A percentile compares a stretch with the other conserved stretches of the same genome.
phyloP scores from a whole-genome alignment of 2,888 invertebrate genomes.

The Sepiola atlantica region DNA sequence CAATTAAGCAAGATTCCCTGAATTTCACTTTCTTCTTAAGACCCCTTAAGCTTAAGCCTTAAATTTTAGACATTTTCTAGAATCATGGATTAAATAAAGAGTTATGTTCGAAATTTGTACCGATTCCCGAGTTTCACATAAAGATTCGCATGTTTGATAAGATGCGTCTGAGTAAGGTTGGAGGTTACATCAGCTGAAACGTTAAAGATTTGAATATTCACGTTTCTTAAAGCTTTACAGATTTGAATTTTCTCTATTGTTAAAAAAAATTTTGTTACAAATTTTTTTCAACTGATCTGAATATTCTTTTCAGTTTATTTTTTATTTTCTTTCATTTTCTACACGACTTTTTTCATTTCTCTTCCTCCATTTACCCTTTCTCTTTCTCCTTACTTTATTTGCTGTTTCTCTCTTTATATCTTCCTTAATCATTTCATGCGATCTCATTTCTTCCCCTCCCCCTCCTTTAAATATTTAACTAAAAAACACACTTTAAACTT shows the following conservation, averaged over 20 bases:
- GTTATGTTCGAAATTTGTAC: no score
- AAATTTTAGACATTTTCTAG: no score
- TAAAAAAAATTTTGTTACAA: neutral
- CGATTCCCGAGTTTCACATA: no score
- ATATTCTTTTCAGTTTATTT: neutral
- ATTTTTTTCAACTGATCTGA: neutral
- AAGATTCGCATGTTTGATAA: no score
- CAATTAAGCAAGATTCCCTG: no score
- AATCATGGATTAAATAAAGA: no score
- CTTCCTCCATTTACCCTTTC: neutral
- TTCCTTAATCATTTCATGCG: neutral
- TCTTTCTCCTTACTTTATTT: neutral
- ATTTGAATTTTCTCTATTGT: neutral
- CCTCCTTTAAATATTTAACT: neutral
- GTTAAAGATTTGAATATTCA: no score
- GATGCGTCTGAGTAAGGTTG: no score
- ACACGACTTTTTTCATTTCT: neutral
- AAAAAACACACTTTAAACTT: neutral
- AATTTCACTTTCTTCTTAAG: no score
- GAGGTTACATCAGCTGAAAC: no score
- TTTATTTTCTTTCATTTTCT: neutral
- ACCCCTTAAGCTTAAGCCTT: no score
- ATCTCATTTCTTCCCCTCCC: neutral
- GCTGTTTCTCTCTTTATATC: neutral
- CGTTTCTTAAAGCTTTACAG: neutral